Percentiles rank a stretch among this genome's conserved stretches.
phyloP scores from a whole-genome alignment of 2,797 vertebrate species.

The Gymnocypris eckloni region DNA sequence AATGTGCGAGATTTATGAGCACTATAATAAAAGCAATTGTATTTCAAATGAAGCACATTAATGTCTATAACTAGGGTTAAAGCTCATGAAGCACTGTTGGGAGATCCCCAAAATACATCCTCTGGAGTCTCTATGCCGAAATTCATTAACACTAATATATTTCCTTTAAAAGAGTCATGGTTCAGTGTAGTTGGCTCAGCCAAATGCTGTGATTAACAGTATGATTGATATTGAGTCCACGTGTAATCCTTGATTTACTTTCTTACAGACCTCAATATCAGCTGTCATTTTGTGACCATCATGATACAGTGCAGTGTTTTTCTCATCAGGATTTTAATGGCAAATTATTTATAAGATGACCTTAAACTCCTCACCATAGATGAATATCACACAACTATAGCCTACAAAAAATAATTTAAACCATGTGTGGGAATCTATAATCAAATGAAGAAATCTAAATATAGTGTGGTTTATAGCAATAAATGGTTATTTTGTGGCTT shows the following conservation, averaged over 20 bases:
- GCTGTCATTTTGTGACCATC: constrained; percentile 1
- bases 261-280: not conserved
- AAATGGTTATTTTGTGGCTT: constrained; percentile 32
- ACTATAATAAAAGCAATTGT: not conserved
- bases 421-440: constrained; percentile 50
- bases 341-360: constrained; percentile 43
- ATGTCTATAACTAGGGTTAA: not conserved
- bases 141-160: constrained; percentile 3
- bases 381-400: constrained; percentile 25
- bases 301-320: constrained; percentile 16
- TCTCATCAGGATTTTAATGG: constrained; percentile 24
- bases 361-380: constrained; percentile 37
- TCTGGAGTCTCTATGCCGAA: not conserved
- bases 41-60: constrained; percentile 9
- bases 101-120: constrained; percentile 2
- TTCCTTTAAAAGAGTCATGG: constrained; percentile 10
- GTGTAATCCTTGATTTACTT: not conserved
- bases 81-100: not conserved
- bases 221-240: not conserved
- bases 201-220: not conserved
- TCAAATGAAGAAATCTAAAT: constrained; percentile 45
- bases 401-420: constrained; percentile 31
- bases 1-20: constrained; percentile 7
- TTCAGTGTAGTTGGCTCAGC: not conserved
- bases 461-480: constrained; percentile 44